Conservation (phyloP, 2,113 vertebrate genomes). For the Rhagologus leucostigma region DNA sequence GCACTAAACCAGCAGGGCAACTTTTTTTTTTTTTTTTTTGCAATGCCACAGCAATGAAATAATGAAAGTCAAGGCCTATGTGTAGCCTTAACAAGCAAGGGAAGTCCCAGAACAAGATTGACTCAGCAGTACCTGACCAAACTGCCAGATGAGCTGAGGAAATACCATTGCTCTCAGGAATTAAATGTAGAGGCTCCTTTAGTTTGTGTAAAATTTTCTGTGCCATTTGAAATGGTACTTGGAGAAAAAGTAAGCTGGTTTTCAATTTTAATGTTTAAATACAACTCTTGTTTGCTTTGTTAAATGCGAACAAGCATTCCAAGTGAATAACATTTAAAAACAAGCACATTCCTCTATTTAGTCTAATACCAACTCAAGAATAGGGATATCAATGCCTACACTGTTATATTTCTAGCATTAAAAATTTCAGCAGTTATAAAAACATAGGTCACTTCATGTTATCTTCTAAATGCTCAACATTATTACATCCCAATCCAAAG, state of each 20-base stretch:
- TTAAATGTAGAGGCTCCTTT: slow-evolving; percentile 1
- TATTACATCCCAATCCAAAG: not conserved
- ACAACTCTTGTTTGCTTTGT: slow-evolving; percentile 46
- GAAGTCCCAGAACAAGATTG: not conserved
- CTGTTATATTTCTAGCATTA: not conserved
- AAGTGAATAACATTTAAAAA: slow-evolving; percentile 39
- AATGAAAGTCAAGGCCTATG: slow-evolving; percentile 4
- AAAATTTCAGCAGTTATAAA: not conserved
- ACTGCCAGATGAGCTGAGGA: slow-evolving; percentile 1
- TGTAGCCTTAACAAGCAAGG: not conserved
- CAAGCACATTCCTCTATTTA: slow-evolving; percentile 37
- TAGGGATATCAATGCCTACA: slow-evolving; percentile 3
- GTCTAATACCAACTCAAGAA: slow-evolving; percentile 18
- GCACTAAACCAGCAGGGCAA: not conserved
- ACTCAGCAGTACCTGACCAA: slow-evolving; percentile 57
- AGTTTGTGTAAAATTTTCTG: slow-evolving; percentile 56
- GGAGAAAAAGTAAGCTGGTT: slow-evolving; percentile 4
- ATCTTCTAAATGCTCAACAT: not conserved
- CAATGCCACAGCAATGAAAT: not conserved
- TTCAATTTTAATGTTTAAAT: slow-evolving; percentile 64
- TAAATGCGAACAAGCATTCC: slow-evolving; percentile 46
- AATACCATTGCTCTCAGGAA: slow-evolving; percentile 29
- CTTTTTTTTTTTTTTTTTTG: not conserved
- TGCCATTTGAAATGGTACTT: slow-evolving; percentile 55
- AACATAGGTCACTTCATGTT: not conserved